phyloP scores from a whole-genome alignment of 2,888 invertebrate species.

The Diadegma fenestrale region DNA sequence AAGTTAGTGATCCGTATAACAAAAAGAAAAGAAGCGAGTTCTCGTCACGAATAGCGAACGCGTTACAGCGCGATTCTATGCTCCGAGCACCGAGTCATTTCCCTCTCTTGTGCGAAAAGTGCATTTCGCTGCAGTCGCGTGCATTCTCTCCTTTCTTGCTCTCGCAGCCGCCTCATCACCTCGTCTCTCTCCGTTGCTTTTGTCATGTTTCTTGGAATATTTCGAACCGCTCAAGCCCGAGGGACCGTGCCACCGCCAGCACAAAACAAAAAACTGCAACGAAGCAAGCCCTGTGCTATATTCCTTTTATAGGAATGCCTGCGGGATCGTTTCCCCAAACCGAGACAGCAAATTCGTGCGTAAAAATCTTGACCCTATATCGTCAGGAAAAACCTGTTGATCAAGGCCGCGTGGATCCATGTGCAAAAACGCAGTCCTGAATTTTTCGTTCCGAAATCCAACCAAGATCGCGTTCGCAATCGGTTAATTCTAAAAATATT shows the following conservation, averaged over 20 bases:
- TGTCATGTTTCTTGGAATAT: constrained; percentile 49
- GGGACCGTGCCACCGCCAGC: constrained; percentile 4
- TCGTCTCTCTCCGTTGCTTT: constrained; percentile 6
- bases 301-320: not conserved
- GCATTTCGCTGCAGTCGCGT: constrained; percentile 5
- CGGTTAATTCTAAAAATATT: no score
- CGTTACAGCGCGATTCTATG: constrained; percentile 15
- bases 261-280: constrained; percentile 5
- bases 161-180: not conserved
- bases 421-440: not conserved
- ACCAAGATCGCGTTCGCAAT: constrained; percentile 42
- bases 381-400: constrained; percentile 65
- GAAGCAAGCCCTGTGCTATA: constrained; percentile 5
- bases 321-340: constrained; percentile 55
- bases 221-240: constrained; percentile 26
- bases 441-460: not conserved
- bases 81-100: constrained; percentile 37
- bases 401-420: constrained; percentile 1
- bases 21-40: constrained; percentile 13
- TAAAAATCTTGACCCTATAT: constrained; percentile 17
- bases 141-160: not conserved
- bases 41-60: constrained; percentile 13
- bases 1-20: constrained; percentile 69
- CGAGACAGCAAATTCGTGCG: constrained; percentile 44
- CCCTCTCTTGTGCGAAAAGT: constrained; percentile 7